Conservation (phyloP, 2,888 invertebrate genomes). For the Diarsia mendica region DNA sequence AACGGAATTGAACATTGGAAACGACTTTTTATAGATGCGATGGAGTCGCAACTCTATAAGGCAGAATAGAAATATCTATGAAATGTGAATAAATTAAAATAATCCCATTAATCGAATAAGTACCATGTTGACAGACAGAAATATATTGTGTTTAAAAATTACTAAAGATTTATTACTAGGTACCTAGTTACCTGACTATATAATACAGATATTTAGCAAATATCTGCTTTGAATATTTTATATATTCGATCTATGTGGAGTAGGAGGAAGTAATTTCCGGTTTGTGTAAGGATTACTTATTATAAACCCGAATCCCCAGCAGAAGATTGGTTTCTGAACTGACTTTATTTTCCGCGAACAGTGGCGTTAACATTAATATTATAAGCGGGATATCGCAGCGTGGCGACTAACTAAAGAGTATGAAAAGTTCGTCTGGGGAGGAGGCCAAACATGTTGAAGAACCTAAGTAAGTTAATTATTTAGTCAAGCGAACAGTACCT, state of each 20-base stretch:
- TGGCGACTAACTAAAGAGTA: slow-evolving; percentile 8
- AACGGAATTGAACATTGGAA: not conserved
- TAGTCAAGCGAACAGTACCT: not conserved
- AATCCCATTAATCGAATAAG: too few species aligned
- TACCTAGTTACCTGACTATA: too few species aligned
- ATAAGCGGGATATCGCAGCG: too few species aligned
- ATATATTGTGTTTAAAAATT: not conserved
- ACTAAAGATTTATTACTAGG: not conserved
- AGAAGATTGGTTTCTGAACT: not conserved
- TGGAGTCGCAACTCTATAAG: not conserved
- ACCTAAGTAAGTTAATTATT: not conserved
- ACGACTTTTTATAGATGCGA: too few species aligned
- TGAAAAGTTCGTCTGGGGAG: not conserved
- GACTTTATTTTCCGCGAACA: slow-evolving; percentile 10
- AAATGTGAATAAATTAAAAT: not conserved
- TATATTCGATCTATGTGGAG: not conserved
- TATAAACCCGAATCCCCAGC: not conserved
- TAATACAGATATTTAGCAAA: not conserved
- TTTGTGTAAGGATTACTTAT: not conserved
- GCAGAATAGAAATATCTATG: not conserved
- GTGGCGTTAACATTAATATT: not conserved
- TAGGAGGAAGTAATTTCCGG: not conserved
- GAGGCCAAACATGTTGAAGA: not conserved
- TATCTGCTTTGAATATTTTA: not conserved
- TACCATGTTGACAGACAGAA: too few species aligned